Evolutionary conservation across 2,888 invertebrate genomes (phyloP).

Genomic region (Scrobipalpa atriplicella): DNA sequence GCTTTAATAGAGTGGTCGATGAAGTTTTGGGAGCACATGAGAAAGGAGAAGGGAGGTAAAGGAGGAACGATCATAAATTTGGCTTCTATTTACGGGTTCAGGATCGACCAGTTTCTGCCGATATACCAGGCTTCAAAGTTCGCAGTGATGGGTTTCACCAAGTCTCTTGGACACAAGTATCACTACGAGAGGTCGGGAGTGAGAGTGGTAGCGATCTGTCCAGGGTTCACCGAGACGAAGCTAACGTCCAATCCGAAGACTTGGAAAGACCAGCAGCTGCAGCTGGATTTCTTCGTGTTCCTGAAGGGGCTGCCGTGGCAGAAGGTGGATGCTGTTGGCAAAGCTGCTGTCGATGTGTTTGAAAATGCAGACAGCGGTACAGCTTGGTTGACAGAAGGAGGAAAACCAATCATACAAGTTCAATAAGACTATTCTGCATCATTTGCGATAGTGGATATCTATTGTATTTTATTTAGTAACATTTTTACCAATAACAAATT

Average conservation of each 20-base stretch:
- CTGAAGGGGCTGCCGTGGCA: conserved; percentile 50
- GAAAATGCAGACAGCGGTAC: conserved; percentile 73
- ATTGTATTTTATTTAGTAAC: no score
- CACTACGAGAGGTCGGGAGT: conserved; percentile 76
- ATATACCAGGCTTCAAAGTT: conserved; percentile 84
- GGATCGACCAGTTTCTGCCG: conserved; percentile 75
- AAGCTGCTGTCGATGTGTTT: conserved; percentile 55
- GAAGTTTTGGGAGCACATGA: conserved; percentile 83
- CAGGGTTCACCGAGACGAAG: conserved; percentile 75
- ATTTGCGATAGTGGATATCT: no score
- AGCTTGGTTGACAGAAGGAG: conserved; percentile 78
- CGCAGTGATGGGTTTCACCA: conserved; percentile 78
- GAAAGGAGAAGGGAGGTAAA: conserved; percentile 77
- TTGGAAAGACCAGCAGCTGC: conserved; percentile 37
- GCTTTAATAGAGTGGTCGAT: conserved; percentile 64
- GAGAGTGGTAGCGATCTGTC: conserved; percentile 78
- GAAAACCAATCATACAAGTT: conserved; percentile 57
- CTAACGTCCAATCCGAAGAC: conserved; percentile 38
- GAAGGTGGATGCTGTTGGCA: conserved; percentile 52
- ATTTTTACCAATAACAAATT: no score
- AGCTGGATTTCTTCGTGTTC: conserved; percentile 31
- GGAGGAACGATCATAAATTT: conserved; percentile 87
- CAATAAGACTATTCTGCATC: neutral
- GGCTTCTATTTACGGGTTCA: conserved; percentile 82
- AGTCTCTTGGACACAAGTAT: conserved; percentile 68